Conservation (phyloP, 2,888 invertebrate genomes). For the Dione juno region DNA sequence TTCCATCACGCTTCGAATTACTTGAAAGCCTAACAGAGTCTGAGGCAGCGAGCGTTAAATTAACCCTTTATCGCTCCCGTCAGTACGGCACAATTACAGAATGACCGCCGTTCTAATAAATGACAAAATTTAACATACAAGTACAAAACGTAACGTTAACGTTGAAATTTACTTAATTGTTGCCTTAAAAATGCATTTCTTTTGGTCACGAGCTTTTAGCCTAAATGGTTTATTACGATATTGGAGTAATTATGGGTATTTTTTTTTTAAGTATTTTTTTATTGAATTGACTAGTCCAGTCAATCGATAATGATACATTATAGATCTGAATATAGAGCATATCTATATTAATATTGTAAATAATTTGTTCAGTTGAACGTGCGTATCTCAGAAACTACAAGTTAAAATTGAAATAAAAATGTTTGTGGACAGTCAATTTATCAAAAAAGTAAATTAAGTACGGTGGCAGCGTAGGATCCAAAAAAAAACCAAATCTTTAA, state of each 20-base stretch:
- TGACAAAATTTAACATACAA: slow-evolving; percentile 53
- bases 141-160: slow-evolving; percentile 50
- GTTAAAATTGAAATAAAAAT: no score
- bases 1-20: slow-evolving; percentile 39
- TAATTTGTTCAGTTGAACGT: no score
- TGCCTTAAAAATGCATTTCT: slow-evolving; percentile 29
- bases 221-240: background rate
- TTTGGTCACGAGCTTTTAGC: slow-evolving; percentile 17
- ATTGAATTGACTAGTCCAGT: no score
- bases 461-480: no score
- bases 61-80: slow-evolving; percentile 65
- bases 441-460: no score
- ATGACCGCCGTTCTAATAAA: slow-evolving; percentile 60
- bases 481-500: no score
- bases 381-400: no score
- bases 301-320: no score
- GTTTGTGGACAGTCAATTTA: no score
- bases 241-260: background rate
- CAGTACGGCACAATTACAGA: slow-evolving; percentile 61
- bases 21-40: slow-evolving; percentile 41
- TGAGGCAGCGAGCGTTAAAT: slow-evolving; percentile 64
- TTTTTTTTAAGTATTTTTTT: no score
- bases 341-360: no score
- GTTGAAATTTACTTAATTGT: slow-evolving; percentile 38
- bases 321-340: no score